Base-by-base conservation (phyloP, 92 coral and sea anemone species). In the Phenganax stokvisi region DNA sequence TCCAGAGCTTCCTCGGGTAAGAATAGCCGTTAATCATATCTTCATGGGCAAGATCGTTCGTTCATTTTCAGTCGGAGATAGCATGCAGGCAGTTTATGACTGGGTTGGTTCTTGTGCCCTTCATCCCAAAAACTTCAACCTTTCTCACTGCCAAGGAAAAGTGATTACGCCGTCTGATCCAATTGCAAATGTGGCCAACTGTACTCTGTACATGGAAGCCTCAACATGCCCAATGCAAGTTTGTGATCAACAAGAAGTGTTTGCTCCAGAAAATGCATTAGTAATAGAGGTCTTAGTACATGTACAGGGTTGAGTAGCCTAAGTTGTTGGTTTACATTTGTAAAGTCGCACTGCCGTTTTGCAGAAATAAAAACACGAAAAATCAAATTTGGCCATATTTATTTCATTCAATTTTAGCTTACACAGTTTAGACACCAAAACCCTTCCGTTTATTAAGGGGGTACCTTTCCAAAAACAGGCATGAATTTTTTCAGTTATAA, bases 31-130 rank as follows among this genome's bases (percentile, higher is more conserved):
- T 65, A 83, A 86, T n/a, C 87, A 86, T 77, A 56, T 68, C 75
- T 16, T 72, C 55, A 79, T 55, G 81, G 89, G 89, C 68, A 79
- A 83, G 55, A 72, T 86, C 15, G 30, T 84, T 56, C 87, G 84
- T 70, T 86, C 83, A 17, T 86, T 76, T 73, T 37, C 75, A 53
- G 53, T 62, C 30, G 11, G 8, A 17, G 89, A 86, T 55, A 66
- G 64, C 6, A 86, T 86, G 80, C 16, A 82, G 12, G 89, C 87
- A 7, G 87, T 86, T 0, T 86, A 86, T 70, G 89, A 86, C 80
- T 83, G 87, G 89, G 65, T 86, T 27, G 87, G 84, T 6, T 86
- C 87, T 15, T 72, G 70, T 69, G 77, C 16, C 77, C 52, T 70
- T 79, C 57, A 16, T 37, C 84, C 89, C 57, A 74, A 83, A 25